Base-by-base conservation (phyloP, 2,113 vertebrate genomes). In the Peromyscus leucopus region DNA sequence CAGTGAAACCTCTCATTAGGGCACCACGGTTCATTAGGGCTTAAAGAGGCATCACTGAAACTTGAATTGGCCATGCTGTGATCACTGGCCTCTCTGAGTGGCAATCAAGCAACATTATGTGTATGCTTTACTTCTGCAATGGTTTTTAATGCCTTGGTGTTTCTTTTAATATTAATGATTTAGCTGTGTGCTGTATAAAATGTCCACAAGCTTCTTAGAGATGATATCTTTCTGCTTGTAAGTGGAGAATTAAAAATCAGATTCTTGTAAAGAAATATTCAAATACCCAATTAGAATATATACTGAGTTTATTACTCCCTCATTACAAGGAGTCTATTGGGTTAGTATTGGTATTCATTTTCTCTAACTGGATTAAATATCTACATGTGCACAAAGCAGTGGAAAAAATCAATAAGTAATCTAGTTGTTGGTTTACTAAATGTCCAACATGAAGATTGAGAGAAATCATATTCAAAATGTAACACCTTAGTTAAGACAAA, bases 1-100 rank as follows among this genome's bases (percentile, higher is more conserved):
- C 97, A 97, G 90, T 98, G 98, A 98, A 98, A 98, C 97, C 96
- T 98, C 97, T 98, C 98, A 99, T 98, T 98, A 99, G 98, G 96
- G 96, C 97, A 98, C 88, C 95, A 98, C 16, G 98, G 98, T 98
- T 98, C 98, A 98, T 98, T 99, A 98, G 97, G 98, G 79, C 91
- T 98, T 98, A 98, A 98, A 98, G 97, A 98, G 96, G 97, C 98
- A 95, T 98, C 93, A 57, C 97, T 98, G 97, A 98, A 98, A 98
- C 98, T 98, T 97, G 98, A 98, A 98, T 98, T 98, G 98, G 94
- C 97, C 98, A 89, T 96, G 96, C 98, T 97, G 97, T 95, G 97
- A 97, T 98, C 84, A 24, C 42, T 16, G 3, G 93, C 63, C 93
- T 97, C 91, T 93, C 67, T 89, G 96, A 98, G 96, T 97, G 89